phyloP scores from a whole-genome alignment of 2,113 vertebrate genomes.

The Elephas maximus region DNA sequence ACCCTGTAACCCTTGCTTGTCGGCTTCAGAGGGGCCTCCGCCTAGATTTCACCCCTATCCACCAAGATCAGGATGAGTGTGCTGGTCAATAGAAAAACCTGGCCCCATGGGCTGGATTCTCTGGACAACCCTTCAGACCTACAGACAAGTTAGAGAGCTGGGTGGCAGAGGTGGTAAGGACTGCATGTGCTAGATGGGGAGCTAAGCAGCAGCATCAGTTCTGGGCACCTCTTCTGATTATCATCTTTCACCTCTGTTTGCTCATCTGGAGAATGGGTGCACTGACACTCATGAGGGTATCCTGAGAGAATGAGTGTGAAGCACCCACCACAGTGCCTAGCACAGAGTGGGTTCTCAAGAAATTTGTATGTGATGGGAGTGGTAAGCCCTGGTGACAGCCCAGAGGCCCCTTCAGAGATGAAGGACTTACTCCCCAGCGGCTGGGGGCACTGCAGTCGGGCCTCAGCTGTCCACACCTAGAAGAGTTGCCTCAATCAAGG shows the following conservation, averaged over 20 bases:
- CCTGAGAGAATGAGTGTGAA: neutral
- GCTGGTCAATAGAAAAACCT: neutral
- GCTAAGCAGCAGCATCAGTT: neutral
- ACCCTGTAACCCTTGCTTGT: neutral
- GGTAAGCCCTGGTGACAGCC: neutral
- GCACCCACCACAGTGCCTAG: neutral
- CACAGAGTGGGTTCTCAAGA: neutral
- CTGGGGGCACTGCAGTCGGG: neutral
- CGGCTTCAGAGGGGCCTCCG: rapidly evolving
- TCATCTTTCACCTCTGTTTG: neutral
- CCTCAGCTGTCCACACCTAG: too few species aligned
- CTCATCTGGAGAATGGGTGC: neutral
- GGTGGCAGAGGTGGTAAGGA: rapidly evolving
- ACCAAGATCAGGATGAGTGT: neutral
- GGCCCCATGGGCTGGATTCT: neutral
- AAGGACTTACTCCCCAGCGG: neutral
- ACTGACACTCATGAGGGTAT: neutral
- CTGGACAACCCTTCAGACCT: neutral
- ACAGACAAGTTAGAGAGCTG: neutral
- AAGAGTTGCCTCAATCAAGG: neutral
- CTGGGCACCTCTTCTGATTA: neutral
- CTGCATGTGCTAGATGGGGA: too few species aligned
- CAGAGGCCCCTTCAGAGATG: neutral
- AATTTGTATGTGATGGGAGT: neutral
- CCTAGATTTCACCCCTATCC: neutral